Base-by-base conservation (phyloP, 2,797 vertebrate species). In the Sus cebifrons region DNA sequence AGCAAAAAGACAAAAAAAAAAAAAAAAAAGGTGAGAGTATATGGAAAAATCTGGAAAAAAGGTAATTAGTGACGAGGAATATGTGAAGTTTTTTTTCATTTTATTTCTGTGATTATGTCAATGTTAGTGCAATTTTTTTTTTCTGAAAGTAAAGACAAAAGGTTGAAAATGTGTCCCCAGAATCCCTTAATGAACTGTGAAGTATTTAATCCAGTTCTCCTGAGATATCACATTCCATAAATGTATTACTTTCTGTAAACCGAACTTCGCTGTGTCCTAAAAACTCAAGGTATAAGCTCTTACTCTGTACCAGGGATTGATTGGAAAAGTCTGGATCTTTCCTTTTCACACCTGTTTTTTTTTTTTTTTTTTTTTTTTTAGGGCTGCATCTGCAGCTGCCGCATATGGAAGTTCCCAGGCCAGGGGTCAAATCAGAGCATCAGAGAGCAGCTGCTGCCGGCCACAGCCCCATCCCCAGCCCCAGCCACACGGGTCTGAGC, bases 61-160 rank as follows among this genome's bases (percentile, higher is more conserved):
- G 13, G n/a, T 29, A 21, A 60, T 49, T 82, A 92, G 52, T 68
- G 29, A 9, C 40, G 58, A 77, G 20, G 65, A 89, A 67, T 79
- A 70, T 62, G 21, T 44, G 40, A 44, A 21, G 0, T 2, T 56
- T 32, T 60, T 58, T 83, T 85, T 87, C 52, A 23, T 84, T 89
- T 89, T 86, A 84, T 71, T 96, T 77, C 74, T 62, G 2, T 67
- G 40, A 27, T 71, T 83, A 81, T 78, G 95, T 95, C 87, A 54
- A 89, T 84, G 15, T 92, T 64, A 83, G 18, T 49, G 16, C 14
- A 25, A 21, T 64, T 94, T 81, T 65, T 87, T 87, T 84, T 68
- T 68, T 20, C 70, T 82, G n/a, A 79, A 81, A 84, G 81, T 27
- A 89, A 70, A 62, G 96, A 67, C 74, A 89, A 92, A 84, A 86